Percentiles rank a stretch among this genome's conserved stretches.
These are phyloP conservation scores for Agrenia bidenticulata DNA, from an alignment of 2,888 invertebrate genomes.

Conservation along the genomic window DNA sequence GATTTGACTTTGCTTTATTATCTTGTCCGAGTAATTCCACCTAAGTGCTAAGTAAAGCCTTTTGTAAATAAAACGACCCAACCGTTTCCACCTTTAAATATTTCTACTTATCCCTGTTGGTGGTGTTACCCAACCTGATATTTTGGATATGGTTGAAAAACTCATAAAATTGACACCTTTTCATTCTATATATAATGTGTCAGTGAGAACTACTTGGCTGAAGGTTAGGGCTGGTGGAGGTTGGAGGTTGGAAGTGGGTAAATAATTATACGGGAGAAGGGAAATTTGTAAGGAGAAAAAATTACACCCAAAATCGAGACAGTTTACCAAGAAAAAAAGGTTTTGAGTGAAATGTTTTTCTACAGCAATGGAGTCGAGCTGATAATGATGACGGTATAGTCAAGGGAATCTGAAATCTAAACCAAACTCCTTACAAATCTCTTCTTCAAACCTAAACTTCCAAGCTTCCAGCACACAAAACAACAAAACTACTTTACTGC, in stretches of 20 bases:
- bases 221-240: neutral
- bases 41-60: constrained; percentile 11
- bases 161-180: constrained; percentile 24
- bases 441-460: neutral
- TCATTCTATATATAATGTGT: constrained; percentile 19
- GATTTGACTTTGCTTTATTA: constrained; percentile 1
- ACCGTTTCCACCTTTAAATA: neutral
- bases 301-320: neutral
- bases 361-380: constrained; percentile 1
- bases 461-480: neutral
- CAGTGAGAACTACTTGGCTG: constrained; percentile 9
- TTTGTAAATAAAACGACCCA: constrained; percentile 6
- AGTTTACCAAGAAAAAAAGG: constrained; percentile 2
- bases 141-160: neutral
- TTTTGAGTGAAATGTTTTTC: constrained; percentile 1
- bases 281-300: neutral
- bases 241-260: neutral
- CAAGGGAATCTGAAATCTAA: neutral
- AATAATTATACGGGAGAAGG: neutral
- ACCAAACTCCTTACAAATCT: neutral
- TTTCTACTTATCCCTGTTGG: neutral
- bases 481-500: too few species aligned
- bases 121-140: neutral
- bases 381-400: constrained; percentile 6
- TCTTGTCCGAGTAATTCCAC: neutral